Base-by-base conservation (phyloP, 2,797 vertebrate genomes). In the Premnoplex brunnescens region DNA sequence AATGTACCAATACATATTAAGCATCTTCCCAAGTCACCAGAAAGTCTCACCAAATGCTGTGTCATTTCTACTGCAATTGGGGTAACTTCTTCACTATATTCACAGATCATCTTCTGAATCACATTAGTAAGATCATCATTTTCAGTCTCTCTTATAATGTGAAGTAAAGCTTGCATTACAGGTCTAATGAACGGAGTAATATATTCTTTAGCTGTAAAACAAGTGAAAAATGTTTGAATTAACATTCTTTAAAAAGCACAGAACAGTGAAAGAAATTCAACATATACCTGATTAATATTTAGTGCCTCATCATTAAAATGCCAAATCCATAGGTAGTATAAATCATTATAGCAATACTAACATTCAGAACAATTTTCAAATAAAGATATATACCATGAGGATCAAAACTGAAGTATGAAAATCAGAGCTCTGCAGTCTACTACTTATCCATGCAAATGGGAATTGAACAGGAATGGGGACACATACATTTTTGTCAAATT, bases 101-200 rank as follows among this genome's bases (percentile, higher is more conserved):
- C 99, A 95, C 99, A 99, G 97, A 99, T 99, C 99, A 99, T 99
- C 97, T 99, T 99, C 97, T 99, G 99, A 96, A 99, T 99, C 96
- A 99, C 99, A 95, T 99, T 99, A 84, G 99, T 99, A 94, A 99
- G 99, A 97, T 99, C 99, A 80, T 99, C 99, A 51, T 99, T 99
- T 98, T 99, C 99, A 3, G 99, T 99, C 97, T 99, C 99, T 93
- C 99, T 98, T 98, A 99, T 99, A 48, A 99, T 99, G 97, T 99
- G 99, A 96, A 99, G 99, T 89, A 99, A 98, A n/a, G 99, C 99
- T 97, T 99, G 99, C 99, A 99, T 99, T 96, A 99, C 99, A 60
- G 99, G 99, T 97, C 99, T 98, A 96, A 99, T 99, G 97, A 98
- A 99, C 39, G 99, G 99, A 39, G 98, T 99, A 96, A 99, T 99